Evolutionary conservation across 2,888 invertebrate species (phyloP).

Genomic region (Pelosia muscerda): DNA sequence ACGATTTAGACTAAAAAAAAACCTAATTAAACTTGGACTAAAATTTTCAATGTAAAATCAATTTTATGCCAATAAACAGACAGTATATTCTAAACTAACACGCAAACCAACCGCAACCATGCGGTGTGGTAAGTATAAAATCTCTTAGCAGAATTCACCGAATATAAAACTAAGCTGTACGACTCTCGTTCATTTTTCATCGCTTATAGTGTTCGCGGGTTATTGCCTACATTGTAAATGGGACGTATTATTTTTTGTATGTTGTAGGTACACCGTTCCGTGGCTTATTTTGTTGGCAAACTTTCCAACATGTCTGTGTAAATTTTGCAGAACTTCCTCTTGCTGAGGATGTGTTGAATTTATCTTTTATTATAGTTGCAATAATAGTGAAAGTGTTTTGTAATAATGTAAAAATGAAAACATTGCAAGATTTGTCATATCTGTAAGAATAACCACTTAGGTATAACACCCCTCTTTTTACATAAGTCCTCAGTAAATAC

Average conservation of each 20-base stretch:
- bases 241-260: conserved; percentile 54
- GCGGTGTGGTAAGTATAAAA: neutral
- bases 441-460: no score
- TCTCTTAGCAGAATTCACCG: neutral
- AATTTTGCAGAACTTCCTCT: conserved; percentile 7
- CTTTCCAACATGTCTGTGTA: conserved; percentile 12
- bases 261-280: conserved; percentile 1
- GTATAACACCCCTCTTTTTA: neutral
- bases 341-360: conserved; percentile 11
- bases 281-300: conserved; percentile 14
- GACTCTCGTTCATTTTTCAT: conserved; percentile 59
- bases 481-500: neutral
- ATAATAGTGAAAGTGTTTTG: conserved; percentile 8
- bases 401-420: neutral
- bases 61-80: neutral
- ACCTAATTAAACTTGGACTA: no score
- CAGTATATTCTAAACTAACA: neutral
- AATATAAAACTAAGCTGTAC: neutral
- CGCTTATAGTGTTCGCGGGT: conserved; percentile 53
- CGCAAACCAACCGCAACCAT: neutral
- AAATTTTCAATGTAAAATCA: no score
- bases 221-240: conserved; percentile 56
- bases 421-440: neutral
- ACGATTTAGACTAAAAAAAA: no score
- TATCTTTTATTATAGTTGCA: conserved; percentile 12